Percentiles rank a stretch among this genome's conserved stretches.
Evolutionary conservation across 2,888 invertebrate species (phyloP).

Genomic region (Calephelis perditalis): DNA sequence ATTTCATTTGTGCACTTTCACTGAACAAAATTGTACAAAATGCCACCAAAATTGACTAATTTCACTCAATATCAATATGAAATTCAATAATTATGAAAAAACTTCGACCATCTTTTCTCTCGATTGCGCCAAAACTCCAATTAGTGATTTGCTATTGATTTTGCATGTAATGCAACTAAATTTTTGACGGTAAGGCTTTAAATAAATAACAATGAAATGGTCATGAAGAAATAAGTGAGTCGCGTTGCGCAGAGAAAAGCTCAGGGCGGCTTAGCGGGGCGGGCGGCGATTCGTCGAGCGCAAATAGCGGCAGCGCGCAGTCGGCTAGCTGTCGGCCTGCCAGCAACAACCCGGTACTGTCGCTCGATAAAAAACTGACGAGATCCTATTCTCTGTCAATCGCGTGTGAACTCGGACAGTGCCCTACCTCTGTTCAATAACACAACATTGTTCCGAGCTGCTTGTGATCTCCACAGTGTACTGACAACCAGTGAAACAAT

Average conservation of each 20-base stretch:
- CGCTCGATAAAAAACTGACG: conserved; percentile 25
- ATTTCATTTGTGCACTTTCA: too few species aligned
- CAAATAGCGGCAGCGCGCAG: conserved; percentile 70
- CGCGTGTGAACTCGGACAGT: conserved; percentile 23
- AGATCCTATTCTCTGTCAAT: conserved; percentile 22
- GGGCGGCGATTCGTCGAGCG: conserved; percentile 41
- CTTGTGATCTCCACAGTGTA: background rate
- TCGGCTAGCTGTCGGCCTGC: conserved; percentile 36
- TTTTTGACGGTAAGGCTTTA: conserved; percentile 16
- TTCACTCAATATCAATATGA: too few species aligned
- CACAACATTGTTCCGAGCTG: background rate
- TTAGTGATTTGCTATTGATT: conserved; percentile 10
- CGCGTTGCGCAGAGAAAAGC: conserved; percentile 72
- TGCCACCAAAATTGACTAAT: too few species aligned
- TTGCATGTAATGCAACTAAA: conserved; percentile 10
- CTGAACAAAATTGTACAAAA: too few species aligned
- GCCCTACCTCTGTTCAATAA: conserved; percentile 11
- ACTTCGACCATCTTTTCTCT: too few species aligned
- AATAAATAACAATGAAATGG: conserved; percentile 21
- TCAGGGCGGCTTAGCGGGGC: conserved; percentile 52
- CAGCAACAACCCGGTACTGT: conserved; percentile 44
- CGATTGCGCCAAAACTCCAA: too few species aligned
- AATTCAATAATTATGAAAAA: too few species aligned
- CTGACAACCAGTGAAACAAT: conserved; percentile 2
- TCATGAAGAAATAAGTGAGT: conserved; percentile 46